Conservation (phyloP, 2,888 invertebrate genomes). For the Linnaemya vulpina region DNA sequence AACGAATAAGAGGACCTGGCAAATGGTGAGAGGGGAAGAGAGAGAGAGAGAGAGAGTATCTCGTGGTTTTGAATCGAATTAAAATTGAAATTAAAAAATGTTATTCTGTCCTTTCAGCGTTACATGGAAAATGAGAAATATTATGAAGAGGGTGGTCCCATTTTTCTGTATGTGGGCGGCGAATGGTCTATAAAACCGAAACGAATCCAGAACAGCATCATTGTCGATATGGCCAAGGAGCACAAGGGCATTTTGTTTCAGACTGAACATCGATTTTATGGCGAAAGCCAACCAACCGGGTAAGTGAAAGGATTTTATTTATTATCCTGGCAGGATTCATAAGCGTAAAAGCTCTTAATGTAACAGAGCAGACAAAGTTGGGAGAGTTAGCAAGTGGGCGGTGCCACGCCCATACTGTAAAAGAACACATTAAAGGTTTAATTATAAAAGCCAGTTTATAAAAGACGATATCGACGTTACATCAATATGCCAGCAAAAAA, state of each 20-base stretch:
- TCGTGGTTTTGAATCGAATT: not conserved
- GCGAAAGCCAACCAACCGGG: conserved; percentile 88
- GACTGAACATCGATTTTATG: conserved; percentile 93
- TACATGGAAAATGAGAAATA: conserved; percentile 84
- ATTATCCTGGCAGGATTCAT: too few species aligned
- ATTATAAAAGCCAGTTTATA: too few species aligned
- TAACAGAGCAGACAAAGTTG: too few species aligned
- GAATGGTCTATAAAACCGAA: conserved; percentile 87
- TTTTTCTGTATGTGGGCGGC: conserved; percentile 87
- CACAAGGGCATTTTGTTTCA: conserved; percentile 87
- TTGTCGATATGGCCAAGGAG: conserved; percentile 85
- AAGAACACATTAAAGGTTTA: too few species aligned
- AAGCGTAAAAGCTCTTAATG: too few species aligned
- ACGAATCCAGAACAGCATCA: conserved; percentile 86
- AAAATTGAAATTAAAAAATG: not conserved
- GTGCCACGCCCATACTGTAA: not conserved
- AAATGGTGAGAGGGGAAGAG: conserved; percentile 82
- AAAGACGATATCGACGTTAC: too few species aligned
- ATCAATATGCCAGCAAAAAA: too few species aligned
- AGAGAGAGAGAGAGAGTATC: too few species aligned
- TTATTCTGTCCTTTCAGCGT: conserved; percentile 77
- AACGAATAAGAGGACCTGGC: conserved; percentile 84
- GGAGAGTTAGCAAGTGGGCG: too few species aligned
- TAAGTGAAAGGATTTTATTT: conserved; percentile 83
- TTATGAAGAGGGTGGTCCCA: conserved; percentile 84